A percentile compares a stretch with the other conserved stretches of the same genome.
These are phyloP conservation scores for Crossoptilon crossoptilon DNA, from an alignment of 2,797 vertebrate species.

Conservation along the genomic window DNA sequence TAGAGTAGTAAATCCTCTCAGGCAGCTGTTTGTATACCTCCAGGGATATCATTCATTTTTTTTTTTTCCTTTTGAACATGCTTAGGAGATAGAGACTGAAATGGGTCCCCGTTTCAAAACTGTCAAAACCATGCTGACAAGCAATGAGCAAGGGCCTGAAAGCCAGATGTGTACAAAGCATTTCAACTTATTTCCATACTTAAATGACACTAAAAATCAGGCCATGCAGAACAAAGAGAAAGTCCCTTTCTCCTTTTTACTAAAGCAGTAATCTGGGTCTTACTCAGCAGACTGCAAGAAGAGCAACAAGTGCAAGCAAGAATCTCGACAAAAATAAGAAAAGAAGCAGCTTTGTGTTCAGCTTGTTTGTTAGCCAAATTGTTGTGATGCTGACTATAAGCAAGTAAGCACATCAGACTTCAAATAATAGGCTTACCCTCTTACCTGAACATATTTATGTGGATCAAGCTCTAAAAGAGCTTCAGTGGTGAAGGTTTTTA, in stretches of 20 bases:
- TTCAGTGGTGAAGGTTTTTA: not conserved
- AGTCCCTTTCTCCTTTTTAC: not conserved
- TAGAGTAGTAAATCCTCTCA: not conserved
- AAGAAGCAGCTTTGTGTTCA: not conserved
- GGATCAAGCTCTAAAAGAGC: not conserved
- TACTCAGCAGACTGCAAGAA: not conserved
- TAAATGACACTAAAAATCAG: not conserved
- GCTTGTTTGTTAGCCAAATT: not conserved
- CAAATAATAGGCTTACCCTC: not conserved
- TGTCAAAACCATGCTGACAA: not conserved
- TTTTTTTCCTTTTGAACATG: not conserved
- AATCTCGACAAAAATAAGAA: not conserved
- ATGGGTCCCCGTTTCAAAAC: not conserved
- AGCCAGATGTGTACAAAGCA: fast-evolving
- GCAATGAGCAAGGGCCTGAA: not conserved
- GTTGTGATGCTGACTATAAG: not conserved
- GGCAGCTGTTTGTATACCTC: not conserved
- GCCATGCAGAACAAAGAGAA: not conserved
- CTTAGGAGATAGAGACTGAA: not conserved
- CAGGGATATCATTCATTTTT: not conserved
- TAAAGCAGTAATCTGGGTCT: not conserved
- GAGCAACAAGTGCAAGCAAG: not conserved
- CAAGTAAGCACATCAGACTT: not conserved
- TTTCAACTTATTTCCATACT: not conserved
- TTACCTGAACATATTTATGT: slow-evolving; percentile 12